Base-by-base conservation (phyloP, 2,797 vertebrate genomes). In the Poecilia gillii region DNA sequence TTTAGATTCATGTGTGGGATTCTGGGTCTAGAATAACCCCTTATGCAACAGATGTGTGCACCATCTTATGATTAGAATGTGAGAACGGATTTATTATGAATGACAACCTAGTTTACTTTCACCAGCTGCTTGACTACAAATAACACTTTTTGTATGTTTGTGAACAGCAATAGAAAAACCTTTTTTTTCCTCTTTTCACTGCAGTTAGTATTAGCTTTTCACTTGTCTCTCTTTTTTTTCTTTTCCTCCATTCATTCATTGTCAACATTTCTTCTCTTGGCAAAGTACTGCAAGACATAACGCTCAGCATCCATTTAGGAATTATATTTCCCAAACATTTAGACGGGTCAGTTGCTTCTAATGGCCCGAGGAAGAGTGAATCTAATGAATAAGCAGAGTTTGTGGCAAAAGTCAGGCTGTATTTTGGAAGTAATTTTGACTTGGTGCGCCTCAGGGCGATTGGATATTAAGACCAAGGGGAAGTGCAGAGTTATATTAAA, bases 1-100 rank as follows among this genome's bases (percentile, higher is more conserved):
- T 87, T 83, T 77, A 75, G 45, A 82, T 82, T 70, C 49, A 79
- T 8, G 9, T 81, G 41, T 62, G 76, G 79, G 71, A 81, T 72
- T 66, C n/a, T 23, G 53, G 20, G 2, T 80, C 36, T 88, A 83
- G 86, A 86, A 73, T 71, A 59, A 82, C 47, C 36, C 73, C 55
- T 55, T 77, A 43, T 16, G 75, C 76, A 79, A 59, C 73, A 76
- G 59, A 82, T 8, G 84, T 83, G 82, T 81, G 51, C 25, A 81
- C 83, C 75, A 76, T 51, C 41, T 59, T 70, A 55, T 74, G n/a
- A 23, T 43, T 74, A 28, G 79, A 28, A 46, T 31, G 16, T 33
- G 33, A 18, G 70, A 82, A 78, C 43, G 18, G 82, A 41, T n/a
- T 55, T 46, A 47, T 66, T 23, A 66, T 66, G 23, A 46, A 78